Base-by-base conservation (phyloP, 2,113 vertebrate species). In the Glaucidium brasilianum region DNA sequence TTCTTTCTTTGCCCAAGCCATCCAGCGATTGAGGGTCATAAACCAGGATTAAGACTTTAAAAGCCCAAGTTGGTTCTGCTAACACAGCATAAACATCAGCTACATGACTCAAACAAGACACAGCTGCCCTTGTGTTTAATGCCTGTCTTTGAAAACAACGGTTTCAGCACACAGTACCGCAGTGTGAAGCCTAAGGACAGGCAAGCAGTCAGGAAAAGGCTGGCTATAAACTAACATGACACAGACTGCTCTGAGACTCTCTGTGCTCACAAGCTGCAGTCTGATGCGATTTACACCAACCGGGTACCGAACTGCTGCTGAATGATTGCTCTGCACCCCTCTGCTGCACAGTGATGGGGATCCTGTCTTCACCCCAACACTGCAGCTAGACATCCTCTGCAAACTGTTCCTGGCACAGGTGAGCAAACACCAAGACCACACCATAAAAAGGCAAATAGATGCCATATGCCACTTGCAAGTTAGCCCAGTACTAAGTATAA, bases 391-490 rank as follows among this genome's bases (percentile, higher is more conserved):
- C 29, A 64, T 37, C 32, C 30, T 84, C 63, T 86, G 73, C 66
- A 74, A 88, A 80, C 27, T 29, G 15, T 8, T 66, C 30, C 59
- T 45, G 59, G 83, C n/a, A 75, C 91, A 96, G 92, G 89, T 89
- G 92, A 96, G 89, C 82, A 95, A 97, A 96, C 92, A 92, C 10
- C 11, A 34, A 69, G 64, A 50, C 26, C 39, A 12, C 58, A 29
- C 47, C 67, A 39, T 2, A 59, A 58, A 87, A 89, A 86, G 53
- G 73, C 56, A 90, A 92, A 78, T 32, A 82, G 52, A 73, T 60
- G 69, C 58, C 43, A 72, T 3, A n/a, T 0, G 1, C 69, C 16
- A 23, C 58, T 50, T 9, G 1, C 39, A 55, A 45, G 29, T 45
- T 41, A 73, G 29, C 19, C 20, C 26, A 30, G 26, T 21, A 18